A percentile compares a stretch with the other conserved stretches of the same genome.
Conservation (phyloP, 1,140 invertebrate genomes). For the Acromyrmex charruanus region DNA sequence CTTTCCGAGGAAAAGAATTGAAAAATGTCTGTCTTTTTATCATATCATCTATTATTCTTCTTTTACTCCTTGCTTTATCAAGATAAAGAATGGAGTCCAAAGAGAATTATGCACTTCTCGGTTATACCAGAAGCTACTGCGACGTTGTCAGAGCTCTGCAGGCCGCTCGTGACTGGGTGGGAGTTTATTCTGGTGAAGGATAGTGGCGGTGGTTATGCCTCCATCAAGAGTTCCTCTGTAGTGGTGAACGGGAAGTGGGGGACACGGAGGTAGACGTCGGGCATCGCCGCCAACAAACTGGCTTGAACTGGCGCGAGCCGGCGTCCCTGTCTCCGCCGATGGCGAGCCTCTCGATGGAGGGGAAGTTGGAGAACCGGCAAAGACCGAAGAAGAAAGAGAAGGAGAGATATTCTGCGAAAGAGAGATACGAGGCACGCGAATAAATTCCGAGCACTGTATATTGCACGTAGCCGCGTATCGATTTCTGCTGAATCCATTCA, state of each 20-base stretch:
- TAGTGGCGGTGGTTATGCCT: constrained; percentile 58
- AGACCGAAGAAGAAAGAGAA: constrained; percentile 3
- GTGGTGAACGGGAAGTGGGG: constrained; percentile 48
- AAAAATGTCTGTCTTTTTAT: neutral
- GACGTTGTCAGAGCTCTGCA: constrained; percentile 32
- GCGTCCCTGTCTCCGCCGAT: constrained; percentile 65
- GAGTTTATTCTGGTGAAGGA: constrained; percentile 26
- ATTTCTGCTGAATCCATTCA: constrained; percentile 50
- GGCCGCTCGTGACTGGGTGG: constrained; percentile 15
- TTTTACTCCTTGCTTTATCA: neutral
- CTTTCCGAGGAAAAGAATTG: neutral
- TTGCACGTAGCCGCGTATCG: constrained; percentile 55
- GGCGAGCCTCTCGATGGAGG: constrained; percentile 54
- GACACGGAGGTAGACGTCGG: constrained; percentile 44
- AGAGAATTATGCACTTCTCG: neutral
- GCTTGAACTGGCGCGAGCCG: constrained; percentile 81
- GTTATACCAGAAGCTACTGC: constrained; percentile 8
- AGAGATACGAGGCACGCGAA: constrained; percentile 43
- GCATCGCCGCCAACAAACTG: constrained; percentile 75
- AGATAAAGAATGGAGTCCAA: neutral
- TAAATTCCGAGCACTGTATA: constrained; percentile 74
- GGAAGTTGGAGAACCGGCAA: constrained; percentile 20
- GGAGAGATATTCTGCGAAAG: constrained; percentile 47
- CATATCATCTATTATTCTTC: neutral
- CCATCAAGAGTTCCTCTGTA: constrained; percentile 8